phyloP scores from a whole-genome alignment of 2,797 vertebrate genomes.

The Champsocephalus gunnari region DNA sequence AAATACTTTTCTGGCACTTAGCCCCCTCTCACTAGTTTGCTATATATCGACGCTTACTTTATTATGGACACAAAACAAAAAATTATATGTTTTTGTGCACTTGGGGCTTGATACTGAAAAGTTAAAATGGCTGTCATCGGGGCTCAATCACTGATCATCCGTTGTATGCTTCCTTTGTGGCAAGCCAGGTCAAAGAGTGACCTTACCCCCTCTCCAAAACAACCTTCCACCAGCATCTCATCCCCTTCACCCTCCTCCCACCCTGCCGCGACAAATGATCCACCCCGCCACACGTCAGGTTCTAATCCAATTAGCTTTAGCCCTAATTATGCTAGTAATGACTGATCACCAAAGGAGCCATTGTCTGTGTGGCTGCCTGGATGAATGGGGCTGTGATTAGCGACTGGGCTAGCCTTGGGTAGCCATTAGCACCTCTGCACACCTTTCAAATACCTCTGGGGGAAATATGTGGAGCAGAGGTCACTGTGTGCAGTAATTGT shows the following conservation, averaged over 20 bases:
- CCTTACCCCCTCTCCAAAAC: constrained; percentile 18
- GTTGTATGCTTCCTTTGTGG: constrained; percentile 23
- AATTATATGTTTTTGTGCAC: not conserved
- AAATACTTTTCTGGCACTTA: not conserved
- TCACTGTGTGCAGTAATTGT: constrained; percentile 67
- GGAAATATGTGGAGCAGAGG: constrained; percentile 55
- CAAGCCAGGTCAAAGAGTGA: constrained; percentile 47
- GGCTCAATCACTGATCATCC: constrained; percentile 11
- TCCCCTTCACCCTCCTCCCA: constrained; percentile 21
- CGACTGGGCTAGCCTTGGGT: constrained; percentile 56
- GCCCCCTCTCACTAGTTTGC: not conserved
- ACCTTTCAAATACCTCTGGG: constrained; percentile 65
- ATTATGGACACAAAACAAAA: not conserved
- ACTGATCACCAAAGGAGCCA: constrained; percentile 71
- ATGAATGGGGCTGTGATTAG: constrained; percentile 76
- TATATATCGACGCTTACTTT: not conserved
- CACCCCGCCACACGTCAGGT: constrained; percentile 40
- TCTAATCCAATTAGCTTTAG: constrained; percentile 81
- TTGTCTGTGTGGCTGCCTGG: constrained; percentile 67
- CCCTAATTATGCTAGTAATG: constrained; percentile 76
- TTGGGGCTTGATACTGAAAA: not conserved
- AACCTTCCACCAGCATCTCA: constrained; percentile 19
- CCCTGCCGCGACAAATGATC: constrained; percentile 57
- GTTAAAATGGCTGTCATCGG: not conserved
- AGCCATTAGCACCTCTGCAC: constrained; percentile 74